Evolutionary conservation across 1,140 invertebrate species (phyloP).

Genomic region (Conus betulinus): DNA sequence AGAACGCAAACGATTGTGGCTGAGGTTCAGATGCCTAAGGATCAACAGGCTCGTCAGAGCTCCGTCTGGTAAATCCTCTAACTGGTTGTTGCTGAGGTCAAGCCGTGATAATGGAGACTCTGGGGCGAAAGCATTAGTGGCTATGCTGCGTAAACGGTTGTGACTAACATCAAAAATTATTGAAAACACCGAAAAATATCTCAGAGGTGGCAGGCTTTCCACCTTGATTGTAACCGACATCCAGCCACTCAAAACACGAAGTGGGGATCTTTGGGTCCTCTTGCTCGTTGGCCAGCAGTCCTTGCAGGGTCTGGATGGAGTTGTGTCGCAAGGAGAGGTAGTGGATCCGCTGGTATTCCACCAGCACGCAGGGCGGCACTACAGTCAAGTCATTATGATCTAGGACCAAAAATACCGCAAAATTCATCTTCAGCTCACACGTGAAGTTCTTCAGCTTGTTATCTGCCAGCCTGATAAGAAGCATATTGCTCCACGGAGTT

Average conservation of each 20-base stretch:
- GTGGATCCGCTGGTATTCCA: neutral
- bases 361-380: constrained; percentile 34
- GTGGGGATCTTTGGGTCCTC: neutral
- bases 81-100: constrained; percentile 34
- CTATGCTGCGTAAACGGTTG: constrained; percentile 33
- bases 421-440: constrained; percentile 7
- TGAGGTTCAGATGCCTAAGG: constrained; percentile 28
- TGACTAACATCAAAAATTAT: constrained; percentile 38
- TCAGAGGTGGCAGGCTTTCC: constrained; percentile 3
- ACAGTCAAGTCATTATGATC: constrained; percentile 31
- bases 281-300: neutral
- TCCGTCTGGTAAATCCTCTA: constrained; percentile 15
- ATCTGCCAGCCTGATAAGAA: constrained; percentile 6
- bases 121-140: constrained; percentile 25
- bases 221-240: constrained; percentile 40
- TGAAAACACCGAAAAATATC: constrained; percentile 4
- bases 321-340: constrained; percentile 43
- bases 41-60: neutral
- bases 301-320: constrained; percentile 4
- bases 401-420: constrained; percentile 25
- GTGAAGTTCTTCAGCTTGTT: constrained; percentile 30
- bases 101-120: constrained; percentile 7
- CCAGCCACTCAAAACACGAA: constrained; percentile 20
- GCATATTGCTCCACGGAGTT: neutral
- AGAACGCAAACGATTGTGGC: constrained; percentile 25